Evolutionary conservation across 2,113 vertebrate species (phyloP).

Genomic region (Helogale parvula): DNA sequence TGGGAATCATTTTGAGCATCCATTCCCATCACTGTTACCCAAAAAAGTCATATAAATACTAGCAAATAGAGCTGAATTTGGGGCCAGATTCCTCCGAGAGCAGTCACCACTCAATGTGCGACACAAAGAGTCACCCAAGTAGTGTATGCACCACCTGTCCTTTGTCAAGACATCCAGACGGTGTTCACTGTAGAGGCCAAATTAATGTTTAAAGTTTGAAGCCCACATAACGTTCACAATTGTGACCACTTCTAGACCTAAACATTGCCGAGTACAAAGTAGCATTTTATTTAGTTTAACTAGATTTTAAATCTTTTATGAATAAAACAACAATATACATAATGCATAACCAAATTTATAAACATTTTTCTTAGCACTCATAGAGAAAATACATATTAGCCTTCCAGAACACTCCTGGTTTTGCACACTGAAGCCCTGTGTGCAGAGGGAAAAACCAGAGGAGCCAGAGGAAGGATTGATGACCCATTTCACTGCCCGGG

Average conservation of each 20-base stretch:
- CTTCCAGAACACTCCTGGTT: background rate
- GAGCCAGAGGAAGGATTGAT: background rate
- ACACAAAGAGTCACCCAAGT: background rate
- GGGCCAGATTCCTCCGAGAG: background rate
- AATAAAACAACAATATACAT: background rate
- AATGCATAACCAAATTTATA: background rate
- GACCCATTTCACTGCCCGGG: background rate
- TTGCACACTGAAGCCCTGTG: accelerated
- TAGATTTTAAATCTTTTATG: slow-evolving; percentile 43
- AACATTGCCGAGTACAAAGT: background rate
- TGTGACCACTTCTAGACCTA: background rate
- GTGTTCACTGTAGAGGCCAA: background rate
- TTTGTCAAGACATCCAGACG: background rate
- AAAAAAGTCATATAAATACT: background rate
- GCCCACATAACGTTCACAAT: background rate
- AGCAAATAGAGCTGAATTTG: background rate
- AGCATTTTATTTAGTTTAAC: background rate
- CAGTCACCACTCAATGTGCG: background rate
- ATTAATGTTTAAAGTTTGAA: background rate
- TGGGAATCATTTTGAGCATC: background rate
- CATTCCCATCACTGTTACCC: background rate
- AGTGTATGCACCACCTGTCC: accelerated
- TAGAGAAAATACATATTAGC: background rate
- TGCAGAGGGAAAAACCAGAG: background rate
- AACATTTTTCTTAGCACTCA: slow-evolving; percentile 13